Base-by-base conservation (phyloP, 2,888 invertebrate species). In the Steinernema hermaphroditum region DNA sequence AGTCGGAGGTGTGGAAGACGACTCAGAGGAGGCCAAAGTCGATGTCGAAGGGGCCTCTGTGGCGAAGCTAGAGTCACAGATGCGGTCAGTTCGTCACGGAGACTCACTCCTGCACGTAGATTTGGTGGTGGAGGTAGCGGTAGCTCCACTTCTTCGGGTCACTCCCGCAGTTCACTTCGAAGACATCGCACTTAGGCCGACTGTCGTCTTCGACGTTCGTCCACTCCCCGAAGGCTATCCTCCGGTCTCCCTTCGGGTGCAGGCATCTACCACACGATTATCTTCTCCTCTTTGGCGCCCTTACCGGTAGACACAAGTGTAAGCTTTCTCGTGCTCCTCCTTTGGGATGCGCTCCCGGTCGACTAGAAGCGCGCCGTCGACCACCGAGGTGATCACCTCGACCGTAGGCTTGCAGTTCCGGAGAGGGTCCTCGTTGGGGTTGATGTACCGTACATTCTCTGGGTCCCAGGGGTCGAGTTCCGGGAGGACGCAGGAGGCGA, bases 391-490 rank as follows among this genome's bases (percentile, higher is more conserved):
- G 6, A 72, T 24, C 32, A 14, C 12, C 27, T 16, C 29, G n/a
- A 72, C 43, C 22, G 24, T 44, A 1, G 72, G 68, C 9, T 76
- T 76, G 46, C 75, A 75, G 44, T 75, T 34, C 32, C 43, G 41
- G 16, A 50, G 19, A 8, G 72, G 75, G 68, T 75, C 68, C 14
- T 68, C 37, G 19, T 41, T 50, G 8, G 37, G 34, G 19, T 54
- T 50, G 27, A 75, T 29, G 29, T 37, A 68, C 16, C 46, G 24
- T 12, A 43, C 16, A 6, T 73, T 76, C 12, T 24, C 49, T 0
- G 75, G 68, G 68, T 75, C 75, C 75, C 76, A 76, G 6, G 75
- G 75, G 43, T 75, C 75, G 34, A 75, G 46, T 14, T 76, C 49
- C 32, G 70, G 70, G 8, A 75, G 72, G 24, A 43, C 62, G 19